phyloP scores from a whole-genome alignment of 2,888 invertebrate genomes.

The Coleophora deauratella region DNA sequence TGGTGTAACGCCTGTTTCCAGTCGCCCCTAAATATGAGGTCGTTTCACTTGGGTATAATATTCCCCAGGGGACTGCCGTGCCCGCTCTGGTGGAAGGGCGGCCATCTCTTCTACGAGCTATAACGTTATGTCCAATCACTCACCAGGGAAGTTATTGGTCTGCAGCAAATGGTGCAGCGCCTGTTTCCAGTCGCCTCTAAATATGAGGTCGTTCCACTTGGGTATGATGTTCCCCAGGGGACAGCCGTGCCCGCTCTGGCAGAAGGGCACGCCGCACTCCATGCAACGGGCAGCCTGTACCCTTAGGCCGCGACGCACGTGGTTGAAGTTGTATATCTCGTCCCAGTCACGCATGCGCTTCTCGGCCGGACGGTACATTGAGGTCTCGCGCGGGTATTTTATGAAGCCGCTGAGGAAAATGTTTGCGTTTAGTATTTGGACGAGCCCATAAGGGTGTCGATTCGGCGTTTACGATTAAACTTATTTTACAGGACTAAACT shows the following conservation, averaged over 20 bases:
- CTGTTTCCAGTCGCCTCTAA: conserved; percentile 93
- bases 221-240: conserved; percentile 99
- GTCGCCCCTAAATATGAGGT: conserved; percentile 93
- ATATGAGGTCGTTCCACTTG: conserved; percentile 99
- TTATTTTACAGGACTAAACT: no score
- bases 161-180: conserved; percentile 94
- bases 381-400: conserved; percentile 93
- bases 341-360: conserved; percentile 95
- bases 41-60: conserved; percentile 99
- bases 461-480: no score
- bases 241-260: conserved; percentile 87
- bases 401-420: conserved; percentile 85
- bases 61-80: conserved; percentile 99
- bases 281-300: conserved; percentile 96
- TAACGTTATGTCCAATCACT: no score
- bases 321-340: conserved; percentile 92
- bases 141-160: conserved; percentile 98
- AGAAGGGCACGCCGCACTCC: conserved; percentile 98
- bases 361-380: conserved; percentile 88
- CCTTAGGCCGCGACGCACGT: conserved; percentile 90
- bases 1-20: conserved; percentile 96
- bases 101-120: no score
- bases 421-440: no score
- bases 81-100: conserved; percentile 85
- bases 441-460: no score